Evolutionary conservation across 1,140 invertebrate genomes (phyloP).

Genomic region (Venturia canescens): DNA sequence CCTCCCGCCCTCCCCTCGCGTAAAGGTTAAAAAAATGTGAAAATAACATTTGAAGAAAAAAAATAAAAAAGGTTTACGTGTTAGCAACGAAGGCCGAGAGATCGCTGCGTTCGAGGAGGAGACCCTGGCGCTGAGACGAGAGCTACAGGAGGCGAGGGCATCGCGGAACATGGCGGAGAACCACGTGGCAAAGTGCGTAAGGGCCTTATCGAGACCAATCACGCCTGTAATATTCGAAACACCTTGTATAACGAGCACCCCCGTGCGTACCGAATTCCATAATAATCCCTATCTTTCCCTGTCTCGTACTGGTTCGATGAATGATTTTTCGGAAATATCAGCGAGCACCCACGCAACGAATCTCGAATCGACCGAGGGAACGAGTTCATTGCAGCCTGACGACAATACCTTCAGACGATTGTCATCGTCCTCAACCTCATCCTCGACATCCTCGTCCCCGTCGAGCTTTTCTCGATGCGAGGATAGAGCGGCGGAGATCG

Average conservation of each 20-base stretch:
- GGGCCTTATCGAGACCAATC: slow-evolving; percentile 63
- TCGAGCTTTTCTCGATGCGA: slow-evolving; percentile 54
- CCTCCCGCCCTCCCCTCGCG: no score
- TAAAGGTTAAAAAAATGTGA: not conserved
- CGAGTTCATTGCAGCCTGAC: slow-evolving; percentile 12
- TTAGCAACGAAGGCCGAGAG: slow-evolving; percentile 72
- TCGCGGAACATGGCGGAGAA: slow-evolving; percentile 67
- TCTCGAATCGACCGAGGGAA: not conserved
- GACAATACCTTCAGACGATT: not conserved
- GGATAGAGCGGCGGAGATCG: slow-evolving; percentile 38
- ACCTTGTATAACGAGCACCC: slow-evolving; percentile 53
- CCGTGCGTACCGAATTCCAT: slow-evolving; percentile 70
- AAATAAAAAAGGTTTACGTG: slow-evolving; percentile 49
- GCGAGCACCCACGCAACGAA: not conserved
- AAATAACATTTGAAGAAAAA: slow-evolving; percentile 20
- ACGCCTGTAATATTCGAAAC: slow-evolving; percentile 70
- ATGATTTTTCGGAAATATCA: not conserved
- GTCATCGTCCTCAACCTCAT: slow-evolving; percentile 38
- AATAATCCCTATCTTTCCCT: slow-evolving; percentile 44
- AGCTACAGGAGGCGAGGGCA: slow-evolving; percentile 72
- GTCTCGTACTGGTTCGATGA: not conserved
- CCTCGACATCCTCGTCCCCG: slow-evolving; percentile 42
- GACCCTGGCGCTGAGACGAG: slow-evolving; percentile 71
- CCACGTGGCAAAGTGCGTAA: slow-evolving; percentile 74
- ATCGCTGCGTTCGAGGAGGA: slow-evolving; percentile 75